phyloP scores from a whole-genome alignment of 2,113 vertebrate genomes.

The Prochilodus magdalenae region DNA sequence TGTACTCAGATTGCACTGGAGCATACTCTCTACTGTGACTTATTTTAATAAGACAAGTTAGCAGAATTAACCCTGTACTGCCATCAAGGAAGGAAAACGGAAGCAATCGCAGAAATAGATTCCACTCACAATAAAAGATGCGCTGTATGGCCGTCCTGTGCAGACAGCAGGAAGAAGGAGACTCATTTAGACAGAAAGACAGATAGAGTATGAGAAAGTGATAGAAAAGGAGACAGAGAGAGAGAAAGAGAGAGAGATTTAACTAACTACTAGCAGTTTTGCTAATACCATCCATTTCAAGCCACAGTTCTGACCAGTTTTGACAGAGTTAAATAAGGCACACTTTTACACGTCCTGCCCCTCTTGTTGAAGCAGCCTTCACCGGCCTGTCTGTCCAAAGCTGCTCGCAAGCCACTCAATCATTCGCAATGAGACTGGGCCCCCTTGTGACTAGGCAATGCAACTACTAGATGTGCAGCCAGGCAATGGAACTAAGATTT shows the following conservation, averaged over 20 bases:
- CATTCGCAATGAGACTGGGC: slow-evolving; percentile 48
- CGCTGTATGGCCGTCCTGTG: too few species aligned
- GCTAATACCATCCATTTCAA: background rate
- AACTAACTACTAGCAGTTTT: background rate
- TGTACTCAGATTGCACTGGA: background rate
- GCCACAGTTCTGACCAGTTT: background rate
- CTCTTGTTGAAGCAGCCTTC: background rate
- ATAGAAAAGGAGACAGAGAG: background rate
- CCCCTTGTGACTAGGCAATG: slow-evolving; percentile 51
- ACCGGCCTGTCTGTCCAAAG: background rate
- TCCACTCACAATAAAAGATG: too few species aligned
- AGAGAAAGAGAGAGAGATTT: background rate
- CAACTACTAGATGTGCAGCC: slow-evolving; percentile 28
- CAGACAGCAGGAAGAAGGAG: background rate
- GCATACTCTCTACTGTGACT: too few species aligned
- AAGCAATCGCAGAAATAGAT: too few species aligned
- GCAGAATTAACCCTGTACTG: too few species aligned
- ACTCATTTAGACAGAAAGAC: background rate
- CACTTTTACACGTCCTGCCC: background rate
- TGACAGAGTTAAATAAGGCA: background rate
- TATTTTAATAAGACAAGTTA: too few species aligned
- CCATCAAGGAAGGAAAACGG: too few species aligned
- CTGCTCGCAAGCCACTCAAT: slow-evolving; percentile 29
- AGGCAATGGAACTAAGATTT: background rate
- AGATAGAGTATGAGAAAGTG: background rate